Base-by-base conservation (phyloP, 1,140 invertebrate genomes). In the Musca vetustissima region DNA sequence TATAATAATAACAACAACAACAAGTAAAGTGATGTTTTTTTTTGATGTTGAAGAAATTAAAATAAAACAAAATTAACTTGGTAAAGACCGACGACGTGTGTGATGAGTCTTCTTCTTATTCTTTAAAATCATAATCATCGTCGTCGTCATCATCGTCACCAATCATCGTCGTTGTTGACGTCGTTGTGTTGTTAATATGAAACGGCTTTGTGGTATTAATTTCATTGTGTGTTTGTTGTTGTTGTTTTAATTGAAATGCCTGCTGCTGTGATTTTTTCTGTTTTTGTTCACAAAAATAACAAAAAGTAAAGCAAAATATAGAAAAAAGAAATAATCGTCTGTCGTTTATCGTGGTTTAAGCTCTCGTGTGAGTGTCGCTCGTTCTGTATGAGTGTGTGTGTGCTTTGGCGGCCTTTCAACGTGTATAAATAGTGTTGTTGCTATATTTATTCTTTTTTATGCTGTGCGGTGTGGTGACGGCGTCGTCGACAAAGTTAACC, bases 381-480 rank as follows among this genome's bases (percentile, higher is more conserved):
- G 28, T n/a, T n/a, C n/a, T 28, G 28, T 28, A 28, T 28, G 28
- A 8, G 36, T 43, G 11, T 43, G 36, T 43, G 36, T 13, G 28
- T 13, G 36, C 36, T 43, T 43, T 43, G 4, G 6, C 6, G 36
- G 36, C 36, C 36, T 43, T 43, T 43, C 36, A 43, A 43, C 11
- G 36, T 43, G 36, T 43, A n/a, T n/a, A n/a, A n/a, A n/a, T n/a
- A n/a, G 6, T 43, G 6, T 49, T 66, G 50, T 50, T 66, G 17
- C 22, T 66, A 59, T 59, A 59, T 59, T 43, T 43, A n/a, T 24
- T n/a, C 24, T 32, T n/a, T n/a, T 59, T 13, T 25, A 7, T 55
- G 9, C 15, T 59, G n/a, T 57, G 55, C 25, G 28, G 55, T 28
- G 25, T 1, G 4, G 36, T 43, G 11, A 19, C 25, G 25, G 22